A percentile compares a stretch with the other conserved stretches of the same genome.
phyloP scores from a whole-genome alignment of 2,888 invertebrate species.

The Chelonus formosanus region DNA sequence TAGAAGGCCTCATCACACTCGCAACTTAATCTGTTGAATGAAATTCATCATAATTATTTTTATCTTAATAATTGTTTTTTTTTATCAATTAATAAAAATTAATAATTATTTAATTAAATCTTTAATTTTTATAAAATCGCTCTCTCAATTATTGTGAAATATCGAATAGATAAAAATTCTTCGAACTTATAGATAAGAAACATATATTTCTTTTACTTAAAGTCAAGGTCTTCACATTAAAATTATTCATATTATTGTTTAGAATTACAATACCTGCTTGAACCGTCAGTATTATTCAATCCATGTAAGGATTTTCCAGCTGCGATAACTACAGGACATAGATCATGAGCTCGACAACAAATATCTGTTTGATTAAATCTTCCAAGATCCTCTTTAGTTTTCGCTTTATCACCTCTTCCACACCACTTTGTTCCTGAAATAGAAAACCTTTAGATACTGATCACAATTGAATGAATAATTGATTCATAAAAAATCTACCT shows the following conservation, averaged over 20 bases:
- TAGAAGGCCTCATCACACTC: conserved; percentile 75
- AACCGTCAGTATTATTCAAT: conserved; percentile 72
- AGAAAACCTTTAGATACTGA: conserved; percentile 9
- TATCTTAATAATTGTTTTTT: no score
- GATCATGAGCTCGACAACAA: conserved; percentile 76
- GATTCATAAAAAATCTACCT: conserved; percentile 11
- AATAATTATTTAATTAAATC: no score
- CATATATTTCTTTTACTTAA: no score
- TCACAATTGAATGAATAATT: background rate
- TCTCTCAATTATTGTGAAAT: no score
- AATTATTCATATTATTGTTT: no score
- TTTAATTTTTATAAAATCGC: no score
- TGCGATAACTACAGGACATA: conserved; percentile 71
- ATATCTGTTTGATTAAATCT: conserved; percentile 72
- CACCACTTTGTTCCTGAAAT: conserved; percentile 77
- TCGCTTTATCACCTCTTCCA: conserved; percentile 73
- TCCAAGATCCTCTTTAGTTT: conserved; percentile 70
- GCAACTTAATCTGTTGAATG: conserved; percentile 70
- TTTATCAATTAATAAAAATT: no score
- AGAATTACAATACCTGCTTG: conserved; percentile 59
- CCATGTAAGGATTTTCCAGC: conserved; percentile 70
- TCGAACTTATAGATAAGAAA: no score
- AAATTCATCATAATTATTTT: background rate
- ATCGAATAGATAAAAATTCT: no score
- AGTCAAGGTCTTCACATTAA: no score